These are phyloP conservation scores for Bombus confusus DNA, from an alignment of 1,140 invertebrate genomes.

Conservation along the genomic window DNA sequence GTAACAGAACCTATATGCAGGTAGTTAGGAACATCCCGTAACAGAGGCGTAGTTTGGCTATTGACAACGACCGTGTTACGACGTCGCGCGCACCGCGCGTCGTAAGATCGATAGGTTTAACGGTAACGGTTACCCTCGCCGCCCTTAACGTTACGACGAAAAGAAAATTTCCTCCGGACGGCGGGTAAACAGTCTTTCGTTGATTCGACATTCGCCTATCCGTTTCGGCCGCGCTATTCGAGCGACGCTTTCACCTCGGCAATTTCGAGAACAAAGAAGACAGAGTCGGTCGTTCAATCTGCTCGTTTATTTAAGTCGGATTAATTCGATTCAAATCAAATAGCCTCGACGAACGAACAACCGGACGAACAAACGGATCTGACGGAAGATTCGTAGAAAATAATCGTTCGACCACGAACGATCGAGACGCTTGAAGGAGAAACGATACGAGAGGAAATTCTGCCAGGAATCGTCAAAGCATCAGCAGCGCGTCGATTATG, in stretches of 20 bases:
- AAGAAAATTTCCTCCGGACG: not conserved
- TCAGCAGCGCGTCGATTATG: no score
- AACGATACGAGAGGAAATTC: no score
- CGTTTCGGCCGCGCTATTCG: no score
- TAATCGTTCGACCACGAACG: no score
- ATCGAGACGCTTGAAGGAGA: no score
- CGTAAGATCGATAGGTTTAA: not conserved
- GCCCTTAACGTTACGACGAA: not conserved
- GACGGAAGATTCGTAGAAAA: no score
- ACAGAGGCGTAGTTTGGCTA: not conserved
- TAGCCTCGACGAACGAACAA: no score
- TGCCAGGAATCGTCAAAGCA: no score
- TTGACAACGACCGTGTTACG: not conserved
- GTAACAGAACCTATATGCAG: no score
- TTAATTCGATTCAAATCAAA: no score
- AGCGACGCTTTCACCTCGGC: not conserved
- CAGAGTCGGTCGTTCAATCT: not conserved
- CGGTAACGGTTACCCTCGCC: not conserved
- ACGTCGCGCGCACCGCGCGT: not conserved
- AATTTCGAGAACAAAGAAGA: not conserved
- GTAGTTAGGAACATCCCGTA: not conserved
- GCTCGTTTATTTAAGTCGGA: not conserved
- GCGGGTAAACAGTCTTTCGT: no score
- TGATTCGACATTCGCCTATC: no score
- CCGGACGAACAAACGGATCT: accelerated